Conservation (phyloP, 2,113 vertebrate species). For the Fulmarus glacialis region DNA sequence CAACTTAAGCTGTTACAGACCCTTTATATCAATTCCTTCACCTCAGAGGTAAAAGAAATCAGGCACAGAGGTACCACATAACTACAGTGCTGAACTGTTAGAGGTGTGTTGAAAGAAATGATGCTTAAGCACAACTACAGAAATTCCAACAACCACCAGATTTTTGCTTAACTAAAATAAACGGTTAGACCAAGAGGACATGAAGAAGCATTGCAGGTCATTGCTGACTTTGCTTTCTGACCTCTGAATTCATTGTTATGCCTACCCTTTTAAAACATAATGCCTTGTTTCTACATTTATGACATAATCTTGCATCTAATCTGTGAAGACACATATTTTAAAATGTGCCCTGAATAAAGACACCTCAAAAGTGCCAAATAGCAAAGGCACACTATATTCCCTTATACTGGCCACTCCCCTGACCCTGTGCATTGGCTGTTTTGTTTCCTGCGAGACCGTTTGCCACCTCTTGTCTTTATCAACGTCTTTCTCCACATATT, state of each 20-base stretch:
- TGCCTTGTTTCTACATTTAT: background rate
- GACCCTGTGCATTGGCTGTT: background rate
- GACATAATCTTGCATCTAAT: background rate
- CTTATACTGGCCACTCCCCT: fast-evolving
- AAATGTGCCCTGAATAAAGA: background rate
- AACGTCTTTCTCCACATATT: background rate
- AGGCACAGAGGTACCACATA: background rate
- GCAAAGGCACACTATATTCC: background rate
- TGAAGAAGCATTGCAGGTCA: background rate
- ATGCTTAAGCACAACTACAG: background rate
- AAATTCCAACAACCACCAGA: background rate
- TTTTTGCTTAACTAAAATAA: background rate
- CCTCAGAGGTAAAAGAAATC: background rate
- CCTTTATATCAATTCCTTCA: background rate
- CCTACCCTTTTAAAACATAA: background rate
- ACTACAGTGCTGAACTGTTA: background rate
- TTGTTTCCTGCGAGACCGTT: background rate
- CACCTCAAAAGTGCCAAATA: background rate
- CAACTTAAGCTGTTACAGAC: background rate
- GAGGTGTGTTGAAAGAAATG: background rate
- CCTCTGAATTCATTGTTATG: background rate
- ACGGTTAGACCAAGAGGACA: background rate
- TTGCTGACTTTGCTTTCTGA: background rate
- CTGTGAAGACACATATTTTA: background rate
- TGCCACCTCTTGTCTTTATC: background rate